Percentiles rank a stretch among this genome's conserved stretches.
Evolutionary conservation across 2,113 vertebrate species (phyloP).

Genomic region (Blennius ocellaris): DNA sequence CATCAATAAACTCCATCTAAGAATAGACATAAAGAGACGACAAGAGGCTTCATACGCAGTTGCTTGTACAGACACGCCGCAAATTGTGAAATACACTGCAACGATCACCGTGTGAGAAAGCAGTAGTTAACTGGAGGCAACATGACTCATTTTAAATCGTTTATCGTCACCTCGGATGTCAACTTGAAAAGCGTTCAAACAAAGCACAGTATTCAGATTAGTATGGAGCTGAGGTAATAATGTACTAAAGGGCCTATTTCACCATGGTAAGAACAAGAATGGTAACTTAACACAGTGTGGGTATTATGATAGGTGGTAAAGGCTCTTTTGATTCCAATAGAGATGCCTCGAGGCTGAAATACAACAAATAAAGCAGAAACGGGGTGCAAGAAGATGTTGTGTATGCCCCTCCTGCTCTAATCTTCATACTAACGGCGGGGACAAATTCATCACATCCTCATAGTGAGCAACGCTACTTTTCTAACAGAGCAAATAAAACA

Average conservation of each 20-base stretch:
- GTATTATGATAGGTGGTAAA: no score
- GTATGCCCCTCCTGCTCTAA: no score
- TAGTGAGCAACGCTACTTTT: no score
- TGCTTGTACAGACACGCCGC: neutral
- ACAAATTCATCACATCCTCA: no score
- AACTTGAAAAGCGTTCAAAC: neutral
- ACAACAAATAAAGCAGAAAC: no score
- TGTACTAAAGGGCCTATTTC: neutral
- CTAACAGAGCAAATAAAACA: no score
- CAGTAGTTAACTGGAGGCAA: neutral
- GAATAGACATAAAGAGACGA: slow-evolving; percentile 54
- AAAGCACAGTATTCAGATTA: neutral
- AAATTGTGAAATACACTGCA: neutral
- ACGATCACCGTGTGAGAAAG: neutral
- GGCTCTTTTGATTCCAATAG: no score
- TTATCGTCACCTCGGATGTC: neutral
- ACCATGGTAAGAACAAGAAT: neutral
- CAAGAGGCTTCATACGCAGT: slow-evolving; percentile 9
- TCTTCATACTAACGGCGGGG: no score
- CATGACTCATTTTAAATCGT: slow-evolving; percentile 1
- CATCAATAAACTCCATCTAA: slow-evolving; percentile 96
- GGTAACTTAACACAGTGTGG: no score
- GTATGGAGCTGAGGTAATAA: neutral
- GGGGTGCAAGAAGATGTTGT: no score
- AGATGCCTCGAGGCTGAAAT: no score